These are phyloP conservation scores for Vesta saturnalis DNA, from an alignment of 2,888 invertebrate genomes.

Conservation along the genomic window DNA sequence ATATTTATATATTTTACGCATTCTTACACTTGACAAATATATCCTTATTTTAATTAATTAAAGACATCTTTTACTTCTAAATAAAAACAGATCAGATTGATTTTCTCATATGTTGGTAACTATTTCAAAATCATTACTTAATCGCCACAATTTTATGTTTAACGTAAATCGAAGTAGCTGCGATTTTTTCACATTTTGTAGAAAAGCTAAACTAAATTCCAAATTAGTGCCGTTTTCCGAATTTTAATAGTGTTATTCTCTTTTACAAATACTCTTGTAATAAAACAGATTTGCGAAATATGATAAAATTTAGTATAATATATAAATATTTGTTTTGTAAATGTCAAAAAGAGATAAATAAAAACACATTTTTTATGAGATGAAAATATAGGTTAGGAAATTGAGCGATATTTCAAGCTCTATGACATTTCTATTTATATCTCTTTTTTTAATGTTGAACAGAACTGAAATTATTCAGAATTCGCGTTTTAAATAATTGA, in stretches of 20 bases:
- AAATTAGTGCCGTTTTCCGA: slow-evolving; percentile 4
- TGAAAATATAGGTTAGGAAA: slow-evolving; percentile 50
- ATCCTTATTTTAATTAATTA: too few species aligned
- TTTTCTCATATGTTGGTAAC: too few species aligned
- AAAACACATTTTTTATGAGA: slow-evolving; percentile 2
- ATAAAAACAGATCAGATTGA: too few species aligned
- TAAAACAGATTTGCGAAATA: not conserved
- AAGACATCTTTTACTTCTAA: too few species aligned
- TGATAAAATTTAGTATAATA: not conserved
- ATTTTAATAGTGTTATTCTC: not conserved
- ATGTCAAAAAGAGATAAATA: not conserved
- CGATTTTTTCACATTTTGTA: too few species aligned
- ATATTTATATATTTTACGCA: too few species aligned
- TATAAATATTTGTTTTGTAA: not conserved
- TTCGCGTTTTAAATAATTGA: not conserved
- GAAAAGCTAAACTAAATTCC: slow-evolving; percentile 3
- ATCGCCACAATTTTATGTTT: too few species aligned
- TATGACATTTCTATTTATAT: not conserved
- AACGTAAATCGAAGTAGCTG: too few species aligned
- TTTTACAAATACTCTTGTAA: not conserved
- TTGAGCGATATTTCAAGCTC: slow-evolving; percentile 50
- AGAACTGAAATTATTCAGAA: too few species aligned
- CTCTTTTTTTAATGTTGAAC: not conserved
- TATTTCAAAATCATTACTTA: too few species aligned
- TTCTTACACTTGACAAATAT: too few species aligned